These are phyloP conservation scores for Protobothrops flavoviridis DNA, from an alignment of 2,113 vertebrate species.

Conservation along the genomic window DNA sequence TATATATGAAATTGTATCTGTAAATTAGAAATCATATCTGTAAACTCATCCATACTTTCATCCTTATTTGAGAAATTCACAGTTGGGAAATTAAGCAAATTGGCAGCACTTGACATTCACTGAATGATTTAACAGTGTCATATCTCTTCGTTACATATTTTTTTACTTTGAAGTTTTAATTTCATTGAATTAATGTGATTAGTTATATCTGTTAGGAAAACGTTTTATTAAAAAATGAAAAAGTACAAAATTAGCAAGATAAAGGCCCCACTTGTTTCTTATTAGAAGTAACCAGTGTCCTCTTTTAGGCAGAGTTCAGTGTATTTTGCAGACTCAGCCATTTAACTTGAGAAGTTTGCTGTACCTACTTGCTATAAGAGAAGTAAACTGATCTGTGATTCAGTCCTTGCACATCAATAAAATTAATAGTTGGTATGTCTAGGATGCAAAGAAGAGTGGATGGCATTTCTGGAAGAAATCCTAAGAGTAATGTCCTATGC, in stretches of 20 bases:
- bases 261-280: neutral
- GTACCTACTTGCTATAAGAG: neutral
- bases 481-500: neutral
- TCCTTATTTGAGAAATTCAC: neutral
- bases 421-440: neutral
- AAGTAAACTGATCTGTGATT: neutral
- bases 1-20: neutral
- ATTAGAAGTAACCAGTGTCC: neutral
- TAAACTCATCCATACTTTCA: neutral
- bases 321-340: neutral
- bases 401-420: neutral
- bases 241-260: neutral
- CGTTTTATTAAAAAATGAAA: neutral
- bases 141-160: neutral
- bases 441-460: neutral
- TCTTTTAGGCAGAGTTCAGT: neutral
- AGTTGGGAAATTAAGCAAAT: neutral
- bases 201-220: neutral
- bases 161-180: neutral
- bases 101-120: neutral
- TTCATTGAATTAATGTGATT: neutral
- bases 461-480: neutral
- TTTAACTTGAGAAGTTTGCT: neutral
- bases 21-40: neutral
- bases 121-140: neutral